Percentiles rank a stretch among this genome's conserved stretches.
Conservation (phyloP, 2,797 vertebrate genomes). For the Lycodopsis pacificus region DNA sequence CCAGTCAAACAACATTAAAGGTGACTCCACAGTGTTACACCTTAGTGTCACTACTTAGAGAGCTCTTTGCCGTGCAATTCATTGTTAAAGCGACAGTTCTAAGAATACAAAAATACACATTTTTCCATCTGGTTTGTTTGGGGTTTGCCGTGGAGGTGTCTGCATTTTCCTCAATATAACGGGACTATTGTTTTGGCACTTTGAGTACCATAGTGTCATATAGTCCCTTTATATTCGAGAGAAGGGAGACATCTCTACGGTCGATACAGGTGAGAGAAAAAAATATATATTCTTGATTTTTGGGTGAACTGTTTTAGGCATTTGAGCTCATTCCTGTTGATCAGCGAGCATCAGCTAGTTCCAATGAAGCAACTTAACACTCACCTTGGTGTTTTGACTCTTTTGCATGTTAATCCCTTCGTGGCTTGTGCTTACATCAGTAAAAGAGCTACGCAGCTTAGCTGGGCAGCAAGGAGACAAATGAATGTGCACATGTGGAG, state of each 20-base stretch:
- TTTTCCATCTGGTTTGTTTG: background rate
- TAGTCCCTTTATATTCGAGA: background rate
- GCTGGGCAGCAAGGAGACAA: slow-evolving; percentile 87
- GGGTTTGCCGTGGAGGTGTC: background rate
- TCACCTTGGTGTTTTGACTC: slow-evolving; percentile 86
- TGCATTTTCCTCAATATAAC: background rate
- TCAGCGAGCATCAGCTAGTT: slow-evolving; percentile 7
- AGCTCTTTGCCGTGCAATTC: background rate
- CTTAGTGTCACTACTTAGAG: background rate
- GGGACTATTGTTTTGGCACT: background rate
- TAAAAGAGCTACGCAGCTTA: slow-evolving; percentile 75
- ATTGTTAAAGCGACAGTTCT: background rate
- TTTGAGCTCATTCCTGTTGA: background rate
- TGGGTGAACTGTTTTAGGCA: background rate
- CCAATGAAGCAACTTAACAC: slow-evolving; percentile 60
- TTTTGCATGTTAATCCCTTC: slow-evolving; percentile 73
- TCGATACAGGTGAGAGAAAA: background rate
- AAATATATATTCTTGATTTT: background rate
- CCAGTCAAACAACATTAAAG: slow-evolving; percentile 54
- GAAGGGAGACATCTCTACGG: background rate
- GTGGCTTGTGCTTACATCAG: slow-evolving; percentile 73
- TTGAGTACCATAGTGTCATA: background rate
- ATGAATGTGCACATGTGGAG: slow-evolving; percentile 93
- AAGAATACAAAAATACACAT: background rate
- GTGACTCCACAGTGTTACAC: background rate